Evolutionary conservation across 2,888 invertebrate species (phyloP).

Genomic region (Mesorhabditis belari): DNA sequence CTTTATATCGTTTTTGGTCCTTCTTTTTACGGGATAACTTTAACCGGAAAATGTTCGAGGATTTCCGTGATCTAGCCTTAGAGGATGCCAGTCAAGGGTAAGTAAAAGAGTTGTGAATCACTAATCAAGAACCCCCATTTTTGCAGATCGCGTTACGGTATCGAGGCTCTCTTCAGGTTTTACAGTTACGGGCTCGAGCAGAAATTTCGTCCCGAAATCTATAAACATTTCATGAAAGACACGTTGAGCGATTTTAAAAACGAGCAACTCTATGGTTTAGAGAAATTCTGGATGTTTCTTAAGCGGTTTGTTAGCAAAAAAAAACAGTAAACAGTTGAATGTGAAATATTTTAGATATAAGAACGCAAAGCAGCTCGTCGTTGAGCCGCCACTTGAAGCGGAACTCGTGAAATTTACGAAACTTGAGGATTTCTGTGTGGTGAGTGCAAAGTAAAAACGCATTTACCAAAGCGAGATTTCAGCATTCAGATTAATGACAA

Average conservation of each 20-base stretch:
- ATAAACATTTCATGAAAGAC: conserved; percentile 81
- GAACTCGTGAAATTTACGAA: conserved; percentile 57
- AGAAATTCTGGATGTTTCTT: conserved; percentile 98
- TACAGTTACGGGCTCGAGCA: conserved; percentile 94
- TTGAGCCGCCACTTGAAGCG: conserved; percentile 54
- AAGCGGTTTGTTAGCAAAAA: conserved; percentile 58
- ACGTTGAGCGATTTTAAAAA: conserved; percentile 37
- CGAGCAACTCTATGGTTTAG: conserved; percentile 90
- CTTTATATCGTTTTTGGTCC: conserved; percentile 97
- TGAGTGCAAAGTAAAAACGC: conserved; percentile 4
- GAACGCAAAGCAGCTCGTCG: conserved; percentile 47
- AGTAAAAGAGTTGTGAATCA: too few species aligned
- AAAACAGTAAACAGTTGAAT: neutral
- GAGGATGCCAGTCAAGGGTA: conserved; percentile 86
- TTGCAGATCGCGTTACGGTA: conserved; percentile 57
- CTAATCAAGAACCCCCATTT: too few species aligned
- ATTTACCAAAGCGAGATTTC: neutral
- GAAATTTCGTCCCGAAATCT: conserved; percentile 87
- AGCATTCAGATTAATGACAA: neutral
- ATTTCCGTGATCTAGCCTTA: conserved; percentile 82
- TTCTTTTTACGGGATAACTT: conserved; percentile 97
- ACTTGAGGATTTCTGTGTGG: conserved; percentile 54
- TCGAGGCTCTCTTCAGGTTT: conserved; percentile 78
- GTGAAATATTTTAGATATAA: conserved; percentile 27
- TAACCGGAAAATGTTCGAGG: conserved; percentile 93